Evolutionary conservation across 2,113 vertebrate genomes (phyloP).

Genomic region (Canis aureus): DNA sequence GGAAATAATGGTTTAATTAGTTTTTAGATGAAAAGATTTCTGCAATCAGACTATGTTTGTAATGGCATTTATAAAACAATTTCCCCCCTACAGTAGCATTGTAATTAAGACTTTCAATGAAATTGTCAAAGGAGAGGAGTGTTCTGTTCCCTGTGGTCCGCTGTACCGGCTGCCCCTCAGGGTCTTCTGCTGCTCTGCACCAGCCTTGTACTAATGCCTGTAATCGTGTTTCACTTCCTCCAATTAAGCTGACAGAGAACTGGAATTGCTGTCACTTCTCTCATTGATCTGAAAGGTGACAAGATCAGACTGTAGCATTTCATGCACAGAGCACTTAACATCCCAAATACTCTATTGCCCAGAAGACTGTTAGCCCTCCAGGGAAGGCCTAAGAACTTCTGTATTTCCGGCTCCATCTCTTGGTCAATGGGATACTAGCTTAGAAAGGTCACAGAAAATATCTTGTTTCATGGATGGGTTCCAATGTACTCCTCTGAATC

Average conservation of each 20-base stretch:
- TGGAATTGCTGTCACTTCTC: constrained; percentile 90
- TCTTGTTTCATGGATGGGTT: not conserved
- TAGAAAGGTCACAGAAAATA: not conserved
- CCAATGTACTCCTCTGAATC: not conserved
- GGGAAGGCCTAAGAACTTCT: not conserved
- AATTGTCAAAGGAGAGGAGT: constrained; percentile 72
- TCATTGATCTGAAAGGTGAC: constrained; percentile 87
- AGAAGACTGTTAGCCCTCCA: not conserved
- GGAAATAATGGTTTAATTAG: constrained; percentile 83
- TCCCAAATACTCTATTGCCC: not conserved
- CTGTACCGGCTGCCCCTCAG: constrained; percentile 64
- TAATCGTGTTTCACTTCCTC: constrained; percentile 89
- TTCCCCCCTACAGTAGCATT: constrained; percentile 60
- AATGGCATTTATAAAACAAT: constrained; percentile 80
- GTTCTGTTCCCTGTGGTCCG: constrained; percentile 66
- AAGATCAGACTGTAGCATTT: constrained; percentile 48
- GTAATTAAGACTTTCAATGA: constrained; percentile 83
- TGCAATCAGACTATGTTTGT: constrained; percentile 82
- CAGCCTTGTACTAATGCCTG: constrained; percentile 87
- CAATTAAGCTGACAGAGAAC: constrained; percentile 91
- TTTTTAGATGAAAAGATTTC: constrained; percentile 82
- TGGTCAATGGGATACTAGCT: accelerated
- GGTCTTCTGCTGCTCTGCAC: constrained; percentile 82
- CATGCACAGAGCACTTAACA: not conserved
- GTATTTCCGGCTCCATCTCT: not conserved